Base-by-base conservation (phyloP, 2,888 invertebrate genomes). In the Apotomis betuletana region DNA sequence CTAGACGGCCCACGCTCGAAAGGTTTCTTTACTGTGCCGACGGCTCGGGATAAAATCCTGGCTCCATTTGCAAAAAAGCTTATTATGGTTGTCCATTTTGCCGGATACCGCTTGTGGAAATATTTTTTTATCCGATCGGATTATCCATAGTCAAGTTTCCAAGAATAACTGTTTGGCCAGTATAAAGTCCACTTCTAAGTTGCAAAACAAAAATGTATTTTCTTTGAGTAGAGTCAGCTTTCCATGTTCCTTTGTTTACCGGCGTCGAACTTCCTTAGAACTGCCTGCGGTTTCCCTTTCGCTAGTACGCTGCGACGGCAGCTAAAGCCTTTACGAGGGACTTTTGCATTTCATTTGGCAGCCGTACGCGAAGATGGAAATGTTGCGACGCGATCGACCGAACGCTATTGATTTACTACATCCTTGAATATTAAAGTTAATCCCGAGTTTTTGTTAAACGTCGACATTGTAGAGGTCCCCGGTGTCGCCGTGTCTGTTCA, bases 401-500 rank as follows among this genome's bases (percentile, higher is more conserved):
- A 64, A 58, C 58, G n/a, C 12, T 67, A 70, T 70, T 67, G 70
- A 67, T 70, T 70, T 70, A 12, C n/a, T 46, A 13, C 5, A 6
- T 4, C 55, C 61, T 69, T 69, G 55, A 55, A 9, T 15, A 10
- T 15, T 38, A 12, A 15, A 10, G 62, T 36, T 36, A 49, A 3
- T 61, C 44, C 41, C 4, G 46, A 27, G 27, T 44, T 54, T 41
- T 54, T 36, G 12, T 10, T 57, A 57, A 57, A 57, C 9, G 10
- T 10, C 12, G 36, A 36, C 36, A 3, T 36, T 36, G 57, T 3
- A 12, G 5, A 36, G 36, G 57, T 10, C 55, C 15, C 36, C 4
- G 8, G 12, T 44, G 15, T 64, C 15, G 0, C 64, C 41, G 27
- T 9, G 5, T 44, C 27, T 27, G 36, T 27, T 46, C 55, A 64